Base-by-base conservation (phyloP, 37 sponge, comb jelly and placozoan species). In the Aplysina aerophoba region DNA sequence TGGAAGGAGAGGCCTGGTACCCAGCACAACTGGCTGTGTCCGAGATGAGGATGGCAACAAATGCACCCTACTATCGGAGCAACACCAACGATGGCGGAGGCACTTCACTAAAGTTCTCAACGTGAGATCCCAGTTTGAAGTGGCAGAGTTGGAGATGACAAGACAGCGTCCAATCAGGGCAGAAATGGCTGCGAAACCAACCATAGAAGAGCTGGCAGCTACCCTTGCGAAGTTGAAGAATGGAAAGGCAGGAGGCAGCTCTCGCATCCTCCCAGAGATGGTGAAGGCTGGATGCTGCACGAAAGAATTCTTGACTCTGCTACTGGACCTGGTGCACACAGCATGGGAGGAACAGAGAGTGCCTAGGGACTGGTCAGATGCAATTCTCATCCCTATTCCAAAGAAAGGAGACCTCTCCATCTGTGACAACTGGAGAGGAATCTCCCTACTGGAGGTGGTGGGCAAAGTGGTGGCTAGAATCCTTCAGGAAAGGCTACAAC, bases 1-100 rank as follows among this genome's bases (percentile, higher is more conserved):
- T 67, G 86, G 67, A 31, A 66, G 67, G 27, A 86, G 86, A 86
- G 86, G 86, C 3, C 66, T 86, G 5, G 66, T 78, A 24, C 80
- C 86, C 31, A 4, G 22, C 30, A 75, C 53, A 34, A 4, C 66
- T 39, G 80, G 6, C 15, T 58, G 25, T 4, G 33, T 86, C 16
- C 39, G 22, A 22, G 44, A 60, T 60, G 79, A 85, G 31, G 58
- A 85, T 73, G 78, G 85, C 30, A 85, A 73, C 58, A 22, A 20
- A 39, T 85, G 74, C 39, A 55, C 61, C 78, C 8, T 31, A 58
- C 16, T 22, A 28, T 11, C 66, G 71, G 73, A 40, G 17, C 71
- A 84, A 34, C 69, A 69, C 15, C 56, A 72, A 36, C 68, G 78
- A 73, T 72, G 85, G 61, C 27, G 56, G 67, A 85, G 65, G 15